Evolutionary conservation across 1,140 invertebrate species (phyloP).

Genomic region (Eciton burchellii): DNA sequence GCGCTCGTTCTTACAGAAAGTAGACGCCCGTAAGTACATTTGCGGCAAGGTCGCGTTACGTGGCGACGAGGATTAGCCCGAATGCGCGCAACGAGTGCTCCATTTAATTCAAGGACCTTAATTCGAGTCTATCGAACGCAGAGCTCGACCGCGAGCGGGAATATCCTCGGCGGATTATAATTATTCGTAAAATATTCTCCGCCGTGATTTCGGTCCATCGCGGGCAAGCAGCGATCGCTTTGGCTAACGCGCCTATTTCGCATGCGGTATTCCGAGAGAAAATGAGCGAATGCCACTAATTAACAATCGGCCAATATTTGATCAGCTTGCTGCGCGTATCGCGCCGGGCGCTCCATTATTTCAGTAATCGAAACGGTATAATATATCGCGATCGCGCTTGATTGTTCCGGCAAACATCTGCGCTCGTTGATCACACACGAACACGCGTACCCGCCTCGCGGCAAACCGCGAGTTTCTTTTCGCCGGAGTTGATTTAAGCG

Average conservation of each 20-base stretch:
- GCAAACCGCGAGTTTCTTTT: slow-evolving; percentile 41
- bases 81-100: background rate
- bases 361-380: slow-evolving; percentile 46
- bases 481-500: background rate
- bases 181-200: slow-evolving; percentile 15
- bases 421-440: slow-evolving; percentile 55
- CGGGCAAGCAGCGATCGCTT: slow-evolving; percentile 52
- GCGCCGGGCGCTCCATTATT: slow-evolving; percentile 52
- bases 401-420: slow-evolving; percentile 37
- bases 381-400: slow-evolving; percentile 52
- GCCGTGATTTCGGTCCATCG: slow-evolving; percentile 3
- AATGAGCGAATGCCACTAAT: slow-evolving; percentile 64
- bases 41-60: no score
- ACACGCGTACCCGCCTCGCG: background rate
- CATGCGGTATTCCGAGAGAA: slow-evolving; percentile 54
- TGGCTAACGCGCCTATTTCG: slow-evolving; percentile 51
- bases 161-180: background rate
- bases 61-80: slow-evolving; percentile 1
- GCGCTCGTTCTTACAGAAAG: slow-evolving; percentile 9
- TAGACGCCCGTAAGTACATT: slow-evolving; percentile 43
- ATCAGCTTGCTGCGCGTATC: slow-evolving; percentile 42
- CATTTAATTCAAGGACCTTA: background rate
- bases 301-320: slow-evolving; percentile 67
- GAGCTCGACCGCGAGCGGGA: no score
- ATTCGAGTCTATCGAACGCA: background rate